phyloP scores from a whole-genome alignment of 1,140 invertebrate genomes.

The Mamestra configurata region DNA sequence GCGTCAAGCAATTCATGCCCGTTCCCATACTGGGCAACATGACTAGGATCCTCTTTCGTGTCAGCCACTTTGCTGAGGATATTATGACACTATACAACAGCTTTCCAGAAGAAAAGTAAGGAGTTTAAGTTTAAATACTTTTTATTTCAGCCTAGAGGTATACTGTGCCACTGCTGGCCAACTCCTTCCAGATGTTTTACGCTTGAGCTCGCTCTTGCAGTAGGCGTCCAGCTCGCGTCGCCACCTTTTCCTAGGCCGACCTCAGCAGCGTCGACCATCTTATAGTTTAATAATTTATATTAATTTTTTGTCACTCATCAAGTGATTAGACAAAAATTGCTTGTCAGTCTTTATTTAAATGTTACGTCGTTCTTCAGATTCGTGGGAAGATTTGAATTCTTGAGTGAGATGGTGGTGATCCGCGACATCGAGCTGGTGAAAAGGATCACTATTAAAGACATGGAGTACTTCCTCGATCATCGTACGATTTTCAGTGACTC shows the following conservation, averaged over 20 bases:
- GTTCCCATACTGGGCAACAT: constrained; percentile 66
- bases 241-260: no score
- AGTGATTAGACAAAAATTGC: not conserved
- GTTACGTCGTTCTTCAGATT: constrained; percentile 61
- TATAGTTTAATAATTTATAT: not conserved
- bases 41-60: constrained; percentile 43
- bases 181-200: no score
- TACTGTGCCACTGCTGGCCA: no score
- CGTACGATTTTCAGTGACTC: constrained; percentile 83
- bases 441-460: constrained; percentile 89
- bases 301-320: not conserved
- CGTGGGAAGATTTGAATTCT: constrained; percentile 86
- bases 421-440: constrained; percentile 90
- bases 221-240: no score
- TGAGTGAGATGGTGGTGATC: constrained; percentile 86
- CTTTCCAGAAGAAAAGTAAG: constrained; percentile 67
- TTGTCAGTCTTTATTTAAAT: constrained; percentile 1
- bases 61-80: constrained; percentile 58
- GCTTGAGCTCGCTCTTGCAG: no score
- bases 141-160: no score
- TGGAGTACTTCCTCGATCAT: constrained; percentile 90
- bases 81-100: constrained; percentile 56
- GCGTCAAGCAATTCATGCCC: constrained; percentile 56
- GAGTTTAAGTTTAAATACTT: no score
- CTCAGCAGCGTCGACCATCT: no score